Evolutionary conservation across 2,113 vertebrate species (phyloP).

Genomic region (Alouatta palliata): DNA sequence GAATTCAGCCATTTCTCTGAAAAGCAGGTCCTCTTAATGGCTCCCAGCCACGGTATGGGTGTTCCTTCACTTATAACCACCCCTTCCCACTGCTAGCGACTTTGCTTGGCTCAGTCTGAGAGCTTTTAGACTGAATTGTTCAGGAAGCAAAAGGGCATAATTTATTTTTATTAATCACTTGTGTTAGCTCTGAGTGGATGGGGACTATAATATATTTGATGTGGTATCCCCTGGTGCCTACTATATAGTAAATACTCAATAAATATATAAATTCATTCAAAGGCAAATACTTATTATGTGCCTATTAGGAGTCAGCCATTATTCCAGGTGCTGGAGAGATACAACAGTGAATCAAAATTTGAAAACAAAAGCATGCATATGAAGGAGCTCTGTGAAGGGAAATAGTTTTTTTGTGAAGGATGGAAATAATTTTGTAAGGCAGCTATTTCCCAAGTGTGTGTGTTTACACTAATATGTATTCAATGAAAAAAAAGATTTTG

Average conservation of each 20-base stretch:
- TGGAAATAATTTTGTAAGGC: slow-evolving; percentile 37
- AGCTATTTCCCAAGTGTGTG: slow-evolving; percentile 22
- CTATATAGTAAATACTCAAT: background rate
- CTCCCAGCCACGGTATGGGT: background rate
- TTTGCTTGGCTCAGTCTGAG: background rate
- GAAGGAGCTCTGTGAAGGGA: background rate
- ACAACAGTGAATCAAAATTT: background rate
- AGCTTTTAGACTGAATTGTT: background rate
- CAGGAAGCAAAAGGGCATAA: background rate
- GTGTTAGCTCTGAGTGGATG: background rate
- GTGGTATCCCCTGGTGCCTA: background rate
- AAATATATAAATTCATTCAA: background rate
- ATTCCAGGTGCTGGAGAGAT: background rate
- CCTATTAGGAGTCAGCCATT: background rate
- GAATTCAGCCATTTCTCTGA: background rate
- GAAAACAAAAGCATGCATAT: background rate
- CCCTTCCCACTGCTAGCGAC: background rate
- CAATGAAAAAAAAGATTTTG: background rate
- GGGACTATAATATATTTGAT: background rate
- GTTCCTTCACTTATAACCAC: accelerated
- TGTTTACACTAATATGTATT: slow-evolving; percentile 25
- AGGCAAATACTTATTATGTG: background rate
- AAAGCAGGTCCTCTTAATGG: background rate
- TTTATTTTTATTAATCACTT: slow-evolving; percentile 40
- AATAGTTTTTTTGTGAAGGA: slow-evolving; percentile 14